Evolutionary conservation across 2,113 vertebrate species (phyloP), one percentile per base, ranked within the genome.

Genomic region (Trachemys scripta): DNA sequence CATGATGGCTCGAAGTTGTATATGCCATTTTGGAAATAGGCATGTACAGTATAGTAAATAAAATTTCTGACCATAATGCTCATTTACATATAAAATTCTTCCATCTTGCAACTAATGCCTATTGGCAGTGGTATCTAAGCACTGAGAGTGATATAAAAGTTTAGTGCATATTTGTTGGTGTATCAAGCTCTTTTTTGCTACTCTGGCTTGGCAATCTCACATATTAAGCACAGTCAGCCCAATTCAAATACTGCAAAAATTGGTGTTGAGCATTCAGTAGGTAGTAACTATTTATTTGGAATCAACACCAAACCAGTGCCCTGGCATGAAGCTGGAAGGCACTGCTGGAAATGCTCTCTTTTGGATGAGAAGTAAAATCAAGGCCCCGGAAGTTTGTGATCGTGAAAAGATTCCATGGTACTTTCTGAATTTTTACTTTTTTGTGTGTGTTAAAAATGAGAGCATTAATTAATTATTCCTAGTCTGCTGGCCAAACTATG

Each of bases 251-350:
- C 19, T 49, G 25, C 13, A 75, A 4, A 75, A 85, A 35, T 38
- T 3, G 0, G 80, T 16, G 35, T 9, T 17, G 14, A 25, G 38
- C 16, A 81, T 50, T 35, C 75, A 38, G 42, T 9, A 84, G 45
- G 47, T 53, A 1, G 1, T n/a, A 59, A 4, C 0, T n/a, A n/a
- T 5, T 17, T 27, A 31, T 91, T 50, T 5, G 38, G 20, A 80
- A 69, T 47, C 9, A 75, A 75, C 1, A 82, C 1, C 35, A 89
- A 62, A 85, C 3, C 10, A 86, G 10, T 51, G 49, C 47, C 29
- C 16, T 35, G 31, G 22, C 31, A 50, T 9, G 31, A 87, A n/a
- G 17, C 25, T 82, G 57, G 62, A 82, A 82, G 35, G 19, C 17
- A 69, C 14, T n/a, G 35, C 31, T 69, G 65, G 35, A 69, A 69